phyloP scores from a whole-genome alignment of 1,140 invertebrate genomes.

The Drosophila watanabei region DNA sequence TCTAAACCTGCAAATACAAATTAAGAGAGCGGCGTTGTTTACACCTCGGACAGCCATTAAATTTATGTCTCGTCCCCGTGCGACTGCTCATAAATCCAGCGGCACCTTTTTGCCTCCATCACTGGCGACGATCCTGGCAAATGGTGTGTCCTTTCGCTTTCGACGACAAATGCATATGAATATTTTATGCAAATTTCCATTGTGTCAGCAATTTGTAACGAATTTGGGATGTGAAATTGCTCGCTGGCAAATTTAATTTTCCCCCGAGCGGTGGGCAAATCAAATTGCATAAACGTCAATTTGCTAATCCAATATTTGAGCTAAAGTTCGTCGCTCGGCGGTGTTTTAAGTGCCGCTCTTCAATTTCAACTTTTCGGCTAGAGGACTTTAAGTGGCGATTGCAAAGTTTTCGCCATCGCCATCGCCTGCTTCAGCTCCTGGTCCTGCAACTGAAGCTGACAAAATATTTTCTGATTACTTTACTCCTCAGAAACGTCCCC shows the following conservation, averaged over 20 bases:
- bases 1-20: slow-evolving; percentile 47
- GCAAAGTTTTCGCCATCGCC: slow-evolving; percentile 24
- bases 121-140: slow-evolving; percentile 25
- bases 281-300: slow-evolving; percentile 83
- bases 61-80: slow-evolving; percentile 44
- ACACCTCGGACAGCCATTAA: slow-evolving; percentile 55
- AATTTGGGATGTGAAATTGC: slow-evolving; percentile 73
- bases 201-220: slow-evolving; percentile 79
- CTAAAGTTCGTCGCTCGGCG: slow-evolving; percentile 5
- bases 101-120: slow-evolving; percentile 22
- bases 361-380: slow-evolving; percentile 46
- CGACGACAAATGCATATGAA: slow-evolving; percentile 68
- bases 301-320: slow-evolving; percentile 63
- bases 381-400: slow-evolving; percentile 52
- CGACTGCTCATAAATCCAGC: slow-evolving; percentile 62
- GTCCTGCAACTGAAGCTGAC: slow-evolving; percentile 63
- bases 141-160: slow-evolving; percentile 58
- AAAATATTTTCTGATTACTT: slow-evolving; percentile 84
- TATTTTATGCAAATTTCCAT: slow-evolving; percentile 79
- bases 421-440: neutral
- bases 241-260: slow-evolving; percentile 70
- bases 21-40: slow-evolving; percentile 59
- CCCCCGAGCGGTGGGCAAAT: slow-evolving; percentile 65
- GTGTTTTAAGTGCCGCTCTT: slow-evolving; percentile 41
- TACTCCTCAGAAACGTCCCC: slow-evolving; percentile 51